A percentile compares a stretch with the other conserved stretches of the same genome.
Conservation (phyloP, 37 sponge, comb jelly and placozoan genomes). For the Halichondria panicea region DNA sequence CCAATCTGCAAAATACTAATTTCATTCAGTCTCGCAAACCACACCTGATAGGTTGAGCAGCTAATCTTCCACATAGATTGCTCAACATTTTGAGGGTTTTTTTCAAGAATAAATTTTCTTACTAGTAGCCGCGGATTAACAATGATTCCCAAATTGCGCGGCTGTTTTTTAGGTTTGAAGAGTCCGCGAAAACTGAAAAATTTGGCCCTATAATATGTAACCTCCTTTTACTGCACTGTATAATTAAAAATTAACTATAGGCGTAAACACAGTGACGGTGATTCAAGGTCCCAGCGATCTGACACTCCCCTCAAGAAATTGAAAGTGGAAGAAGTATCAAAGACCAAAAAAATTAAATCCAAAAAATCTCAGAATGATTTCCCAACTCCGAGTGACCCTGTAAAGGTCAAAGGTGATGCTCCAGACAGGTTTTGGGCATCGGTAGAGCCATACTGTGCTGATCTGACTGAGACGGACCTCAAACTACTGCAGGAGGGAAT, state of each 20-base stretch:
- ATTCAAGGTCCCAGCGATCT: not conserved
- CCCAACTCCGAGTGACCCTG: not conserved
- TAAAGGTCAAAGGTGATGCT: conserved; percentile 52
- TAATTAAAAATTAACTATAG: not conserved
- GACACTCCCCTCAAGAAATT: too few species aligned
- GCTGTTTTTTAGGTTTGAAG: not conserved
- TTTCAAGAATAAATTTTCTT: not conserved
- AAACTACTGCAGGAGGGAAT: conserved; percentile 46
- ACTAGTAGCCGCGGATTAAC: not conserved
- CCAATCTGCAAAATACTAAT: too few species aligned
- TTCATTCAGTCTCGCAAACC: too few species aligned
- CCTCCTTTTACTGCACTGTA: not conserved
- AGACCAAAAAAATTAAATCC: conserved; percentile 5
- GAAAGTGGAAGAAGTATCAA: not conserved
- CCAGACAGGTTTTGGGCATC: conserved; percentile 79
- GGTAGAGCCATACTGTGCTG: conserved; percentile 82
- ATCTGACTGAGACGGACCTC: conserved; percentile 71
- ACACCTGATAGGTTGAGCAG: too few species aligned
- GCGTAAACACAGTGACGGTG: conserved; percentile 37
- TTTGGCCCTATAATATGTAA: not conserved
- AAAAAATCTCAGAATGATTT: not conserved
- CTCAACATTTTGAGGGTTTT: too few species aligned
- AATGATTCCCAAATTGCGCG: not conserved
- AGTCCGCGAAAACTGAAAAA: not conserved
- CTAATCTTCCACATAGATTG: too few species aligned